Conservation (phyloP, 2,113 vertebrate genomes). For the Nannospalax galili region DNA sequence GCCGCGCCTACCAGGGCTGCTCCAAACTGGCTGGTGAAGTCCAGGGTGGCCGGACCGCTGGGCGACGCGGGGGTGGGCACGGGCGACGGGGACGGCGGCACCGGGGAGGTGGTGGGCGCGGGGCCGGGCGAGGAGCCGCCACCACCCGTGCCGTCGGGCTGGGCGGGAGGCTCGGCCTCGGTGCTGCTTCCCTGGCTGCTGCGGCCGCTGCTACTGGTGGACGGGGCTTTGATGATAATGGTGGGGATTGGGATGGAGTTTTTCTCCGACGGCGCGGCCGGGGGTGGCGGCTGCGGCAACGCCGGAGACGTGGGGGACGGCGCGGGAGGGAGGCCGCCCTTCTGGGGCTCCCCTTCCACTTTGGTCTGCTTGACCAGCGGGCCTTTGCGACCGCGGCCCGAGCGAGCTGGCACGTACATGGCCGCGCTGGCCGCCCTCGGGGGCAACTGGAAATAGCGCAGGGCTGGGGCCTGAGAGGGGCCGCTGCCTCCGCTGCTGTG, state of each 20-base stretch:
- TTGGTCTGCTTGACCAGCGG: constrained; percentile 95
- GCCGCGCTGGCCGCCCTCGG: constrained; percentile 83
- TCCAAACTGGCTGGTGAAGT: constrained; percentile 95
- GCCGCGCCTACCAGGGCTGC: constrained; percentile 95
- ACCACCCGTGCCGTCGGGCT: constrained; percentile 84
- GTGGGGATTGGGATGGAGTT: constrained; percentile 96
- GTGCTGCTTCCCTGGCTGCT: constrained; percentile 97
- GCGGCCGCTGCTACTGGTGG: constrained; percentile 95
- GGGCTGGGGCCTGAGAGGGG: constrained; percentile 75
- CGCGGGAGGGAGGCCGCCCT: constrained; percentile 75
- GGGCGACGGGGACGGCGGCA: constrained; percentile 85
- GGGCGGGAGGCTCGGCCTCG: constrained; percentile 87
- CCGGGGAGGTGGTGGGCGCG: constrained; percentile 88
- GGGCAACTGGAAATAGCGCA: constrained; percentile 84
- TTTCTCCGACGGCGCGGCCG: constrained; percentile 89
- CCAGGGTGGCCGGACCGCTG: constrained; percentile 87
- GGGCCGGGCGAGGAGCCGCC: constrained; percentile 76
- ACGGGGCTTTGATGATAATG: constrained; percentile 96
- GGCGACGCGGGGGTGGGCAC: constrained; percentile 83
- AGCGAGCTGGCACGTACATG: constrained; percentile 85
- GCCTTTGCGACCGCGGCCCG: constrained; percentile 90
- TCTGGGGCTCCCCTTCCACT: constrained; percentile 89
- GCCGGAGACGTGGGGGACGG: constrained; percentile 66
- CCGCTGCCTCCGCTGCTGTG: constrained; percentile 72
- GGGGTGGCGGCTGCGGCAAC: constrained; percentile 69